Evolutionary conservation across 2,797 vertebrate genomes (phyloP).

Genomic region (Chanos chanos): DNA sequence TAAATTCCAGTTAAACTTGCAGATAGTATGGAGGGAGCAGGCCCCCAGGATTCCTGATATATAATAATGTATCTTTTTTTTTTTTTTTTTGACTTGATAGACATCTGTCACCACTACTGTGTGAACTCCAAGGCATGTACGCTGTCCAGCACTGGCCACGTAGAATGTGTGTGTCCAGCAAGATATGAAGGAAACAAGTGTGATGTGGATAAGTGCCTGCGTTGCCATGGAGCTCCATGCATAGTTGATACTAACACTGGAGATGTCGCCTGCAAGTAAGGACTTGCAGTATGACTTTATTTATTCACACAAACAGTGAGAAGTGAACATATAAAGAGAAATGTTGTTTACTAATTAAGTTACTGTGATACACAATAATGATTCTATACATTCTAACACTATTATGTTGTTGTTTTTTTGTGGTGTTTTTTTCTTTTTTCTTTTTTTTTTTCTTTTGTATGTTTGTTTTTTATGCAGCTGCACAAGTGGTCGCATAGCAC

Average conservation of each 20-base stretch:
- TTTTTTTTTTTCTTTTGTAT: conserved; percentile 42
- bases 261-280: conserved; percentile 95
- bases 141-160: conserved; percentile 82
- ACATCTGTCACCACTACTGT: conserved; percentile 91
- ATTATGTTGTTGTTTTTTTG: too few species aligned
- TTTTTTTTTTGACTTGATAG: conserved; percentile 50
- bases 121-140: conserved; percentile 93
- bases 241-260: conserved; percentile 81
- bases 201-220: conserved; percentile 88
- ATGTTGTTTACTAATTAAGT: too few species aligned
- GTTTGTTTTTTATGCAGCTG: conserved; percentile 73
- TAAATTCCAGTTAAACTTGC: conserved; percentile 60
- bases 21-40: conserved; percentile 36
- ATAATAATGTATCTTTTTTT: conserved; percentile 21
- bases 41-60: conserved; percentile 46
- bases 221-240: conserved; percentile 91
- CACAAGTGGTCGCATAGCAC: conserved; percentile 93
- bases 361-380: too few species aligned
- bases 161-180: conserved; percentile 88
- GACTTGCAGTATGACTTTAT: not conserved
- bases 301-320: not conserved
- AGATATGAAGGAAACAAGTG: conserved; percentile 91
- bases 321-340: too few species aligned
- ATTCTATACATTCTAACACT: too few species aligned
- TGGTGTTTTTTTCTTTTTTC: too few species aligned